These are phyloP conservation scores for Riparia riparia DNA, from an alignment of 2,113 vertebrate genomes.

Conservation along the genomic window DNA sequence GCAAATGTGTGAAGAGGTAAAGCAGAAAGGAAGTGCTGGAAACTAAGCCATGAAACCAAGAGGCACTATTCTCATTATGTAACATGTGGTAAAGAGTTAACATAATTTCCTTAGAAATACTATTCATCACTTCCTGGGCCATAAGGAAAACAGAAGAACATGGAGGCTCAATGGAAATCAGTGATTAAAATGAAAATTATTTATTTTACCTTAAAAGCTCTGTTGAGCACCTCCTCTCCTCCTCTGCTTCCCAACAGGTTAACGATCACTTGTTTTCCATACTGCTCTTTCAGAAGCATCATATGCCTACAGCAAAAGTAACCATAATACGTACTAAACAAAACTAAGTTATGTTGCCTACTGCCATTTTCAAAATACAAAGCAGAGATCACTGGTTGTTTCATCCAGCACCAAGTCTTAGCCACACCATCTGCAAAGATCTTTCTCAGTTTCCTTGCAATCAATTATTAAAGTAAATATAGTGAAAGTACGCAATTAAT, in stretches of 20 bases:
- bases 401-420: background rate
- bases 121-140: background rate
- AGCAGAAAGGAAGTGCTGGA: background rate
- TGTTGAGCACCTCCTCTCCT: constrained; percentile 83
- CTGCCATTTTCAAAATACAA: background rate
- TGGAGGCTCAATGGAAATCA: background rate
- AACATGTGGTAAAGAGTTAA: background rate
- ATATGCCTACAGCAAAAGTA: constrained; percentile 78
- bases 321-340: background rate
- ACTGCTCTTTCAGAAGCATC: constrained; percentile 83
- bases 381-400: background rate
- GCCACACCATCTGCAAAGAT: background rate
- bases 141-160: constrained; percentile 17
- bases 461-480: background rate
- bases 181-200: background rate
- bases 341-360: background rate
- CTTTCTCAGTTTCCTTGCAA: background rate
- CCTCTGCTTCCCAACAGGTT: constrained; percentile 82
- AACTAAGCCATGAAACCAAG: background rate
- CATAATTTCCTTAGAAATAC: background rate
- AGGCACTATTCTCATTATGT: background rate
- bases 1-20: background rate
- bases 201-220: constrained; percentile 83
- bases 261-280: constrained; percentile 84
- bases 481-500: background rate